Conservation (phyloP, 2,888 invertebrate genomes). For the Erannis defoliaria region DNA sequence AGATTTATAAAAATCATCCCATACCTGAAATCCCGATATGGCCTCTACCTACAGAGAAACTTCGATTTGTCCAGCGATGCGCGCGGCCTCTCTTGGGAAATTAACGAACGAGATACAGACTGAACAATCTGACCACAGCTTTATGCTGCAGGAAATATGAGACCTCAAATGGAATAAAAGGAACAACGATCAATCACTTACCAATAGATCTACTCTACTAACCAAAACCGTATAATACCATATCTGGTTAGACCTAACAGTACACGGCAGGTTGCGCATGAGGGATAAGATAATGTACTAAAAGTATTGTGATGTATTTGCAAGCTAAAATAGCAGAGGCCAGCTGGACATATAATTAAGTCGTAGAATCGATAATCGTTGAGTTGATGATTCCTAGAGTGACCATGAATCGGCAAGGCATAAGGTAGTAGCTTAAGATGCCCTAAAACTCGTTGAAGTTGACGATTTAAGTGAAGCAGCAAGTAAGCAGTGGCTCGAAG, state of each 20-base stretch:
- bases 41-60: constrained; percentile 64
- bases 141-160: constrained; percentile 39
- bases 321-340: too few relatives aligned
- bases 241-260: not conserved
- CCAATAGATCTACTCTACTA: not conserved
- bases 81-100: constrained; percentile 78
- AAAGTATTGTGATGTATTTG: too few relatives aligned
- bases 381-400: too few relatives aligned
- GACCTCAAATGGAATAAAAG: constrained; percentile 15
- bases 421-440: too few relatives aligned
- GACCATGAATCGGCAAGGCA: too few relatives aligned
- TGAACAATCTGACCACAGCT: constrained; percentile 71
- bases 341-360: too few relatives aligned
- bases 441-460: too few relatives aligned
- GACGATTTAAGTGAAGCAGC: too few relatives aligned
- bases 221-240: not conserved
- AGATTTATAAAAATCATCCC: constrained; percentile 61
- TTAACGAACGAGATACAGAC: constrained; percentile 74
- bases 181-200: constrained; percentile 11
- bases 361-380: too few relatives aligned
- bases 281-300: not conserved
- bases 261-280: not conserved
- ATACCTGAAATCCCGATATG: constrained; percentile 61
- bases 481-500: too few relatives aligned
- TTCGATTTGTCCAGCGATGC: constrained; percentile 78